Percentiles rank a stretch among this genome's conserved stretches.
Evolutionary conservation across 2,113 vertebrate species (phyloP).

Genomic region (Psilopogon haemacephalus): DNA sequence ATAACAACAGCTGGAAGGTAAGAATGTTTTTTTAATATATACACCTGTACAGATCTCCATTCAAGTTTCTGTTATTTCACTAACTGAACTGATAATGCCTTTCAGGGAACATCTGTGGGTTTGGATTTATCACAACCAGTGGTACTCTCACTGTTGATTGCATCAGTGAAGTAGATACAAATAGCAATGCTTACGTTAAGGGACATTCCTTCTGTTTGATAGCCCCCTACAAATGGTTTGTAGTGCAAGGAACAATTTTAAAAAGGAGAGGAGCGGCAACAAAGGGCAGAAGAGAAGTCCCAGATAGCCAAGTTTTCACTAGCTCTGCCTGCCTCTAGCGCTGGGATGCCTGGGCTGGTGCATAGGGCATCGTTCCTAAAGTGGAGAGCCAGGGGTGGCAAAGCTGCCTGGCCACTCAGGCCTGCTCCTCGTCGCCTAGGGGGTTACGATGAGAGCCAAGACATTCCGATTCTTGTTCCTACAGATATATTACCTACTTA

Average conservation of each 20-base stretch:
- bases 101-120: accelerated
- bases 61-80: no score
- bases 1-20: not conserved
- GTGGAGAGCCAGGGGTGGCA: accelerated
- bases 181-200: not conserved
- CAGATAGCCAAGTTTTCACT: accelerated
- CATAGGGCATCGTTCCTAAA: accelerated
- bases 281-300: not conserved
- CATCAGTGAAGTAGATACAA: not conserved
- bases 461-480: not conserved
- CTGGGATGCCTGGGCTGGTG: accelerated
- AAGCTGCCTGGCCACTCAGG: not conserved
- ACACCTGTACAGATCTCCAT: no score
- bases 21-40: accelerated
- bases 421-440: no score
- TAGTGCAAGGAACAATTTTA: not conserved
- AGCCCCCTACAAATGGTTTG: accelerated
- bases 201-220: accelerated
- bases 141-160: not conserved
- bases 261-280: not conserved
- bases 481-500: not conserved
- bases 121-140: not conserved
- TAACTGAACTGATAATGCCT: accelerated
- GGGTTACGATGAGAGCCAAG: accelerated
- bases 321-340: not conserved